Conservation (phyloP, 2,113 vertebrate genomes). For the Passer montanus region DNA sequence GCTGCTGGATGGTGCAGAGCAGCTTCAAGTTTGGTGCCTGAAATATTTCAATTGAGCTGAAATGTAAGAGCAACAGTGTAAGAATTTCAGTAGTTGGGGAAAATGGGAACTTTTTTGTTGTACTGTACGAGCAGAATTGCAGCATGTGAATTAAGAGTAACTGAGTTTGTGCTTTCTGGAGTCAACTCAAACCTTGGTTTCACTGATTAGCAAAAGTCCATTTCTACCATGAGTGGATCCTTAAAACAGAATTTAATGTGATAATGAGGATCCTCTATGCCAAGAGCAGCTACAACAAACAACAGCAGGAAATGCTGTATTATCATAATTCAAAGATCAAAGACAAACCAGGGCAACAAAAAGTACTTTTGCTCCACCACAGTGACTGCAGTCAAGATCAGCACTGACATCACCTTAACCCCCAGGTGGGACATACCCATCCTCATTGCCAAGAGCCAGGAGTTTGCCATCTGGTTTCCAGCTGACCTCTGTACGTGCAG, state of each 20-base stretch:
- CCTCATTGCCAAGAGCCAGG: constrained; percentile 94
- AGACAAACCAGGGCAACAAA: neutral
- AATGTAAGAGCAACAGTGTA: constrained; percentile 12
- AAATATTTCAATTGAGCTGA: constrained; percentile 90
- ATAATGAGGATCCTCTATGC: neutral
- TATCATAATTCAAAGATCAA: neutral
- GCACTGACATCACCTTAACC: neutral
- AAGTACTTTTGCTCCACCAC: neutral
- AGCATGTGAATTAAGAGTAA: neutral
- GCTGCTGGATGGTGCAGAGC: constrained; percentile 91
- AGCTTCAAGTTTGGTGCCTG: constrained; percentile 81
- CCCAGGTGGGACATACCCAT: constrained; percentile 83
- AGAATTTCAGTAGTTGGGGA: neutral
- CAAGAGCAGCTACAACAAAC: neutral
- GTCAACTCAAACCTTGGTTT: neutral
- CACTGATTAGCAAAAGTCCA: neutral
- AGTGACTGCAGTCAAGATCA: neutral
- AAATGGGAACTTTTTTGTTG: neutral
- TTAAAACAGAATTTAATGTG: neutral
- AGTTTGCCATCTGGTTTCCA: constrained; percentile 93
- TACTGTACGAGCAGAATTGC: neutral
- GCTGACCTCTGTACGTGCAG: constrained; percentile 90
- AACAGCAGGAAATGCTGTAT: neutral
- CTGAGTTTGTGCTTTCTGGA: neutral
- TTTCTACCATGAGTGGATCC: neutral